Evolutionary conservation across 2,888 invertebrate species (phyloP).

Genomic region (Cephus pulcher): DNA sequence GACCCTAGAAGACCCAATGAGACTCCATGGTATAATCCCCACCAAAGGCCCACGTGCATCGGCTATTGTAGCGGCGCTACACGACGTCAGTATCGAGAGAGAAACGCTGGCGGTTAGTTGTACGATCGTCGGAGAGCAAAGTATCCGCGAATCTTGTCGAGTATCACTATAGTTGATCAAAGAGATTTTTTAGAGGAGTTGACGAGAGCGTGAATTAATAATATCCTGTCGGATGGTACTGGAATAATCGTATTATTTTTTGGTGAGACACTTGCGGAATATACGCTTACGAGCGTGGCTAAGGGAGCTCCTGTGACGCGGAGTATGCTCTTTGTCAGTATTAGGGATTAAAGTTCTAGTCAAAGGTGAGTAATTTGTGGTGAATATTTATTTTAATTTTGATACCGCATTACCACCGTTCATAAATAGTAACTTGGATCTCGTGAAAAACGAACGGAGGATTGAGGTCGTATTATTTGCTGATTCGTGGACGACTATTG

Average conservation of each 20-base stretch:
- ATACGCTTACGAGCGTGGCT: background rate
- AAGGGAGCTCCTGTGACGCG: background rate
- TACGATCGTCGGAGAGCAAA: background rate
- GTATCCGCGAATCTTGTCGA: background rate
- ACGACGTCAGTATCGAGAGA: constrained; percentile 29
- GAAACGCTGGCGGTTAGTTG: constrained; percentile 29
- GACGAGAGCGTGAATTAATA: background rate
- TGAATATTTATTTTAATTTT: background rate
- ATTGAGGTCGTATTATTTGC: background rate
- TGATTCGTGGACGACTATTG: background rate
- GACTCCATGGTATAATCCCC: constrained; percentile 15
- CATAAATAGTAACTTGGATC: background rate
- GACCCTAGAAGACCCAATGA: background rate
- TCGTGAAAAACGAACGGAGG: background rate
- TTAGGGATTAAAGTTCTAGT: background rate
- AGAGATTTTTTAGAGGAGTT: background rate
- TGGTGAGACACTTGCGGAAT: background rate
- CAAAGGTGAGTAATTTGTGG: background rate
- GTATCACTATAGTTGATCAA: background rate
- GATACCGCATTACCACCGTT: background rate
- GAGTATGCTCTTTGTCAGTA: background rate
- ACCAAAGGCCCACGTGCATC: constrained; percentile 34
- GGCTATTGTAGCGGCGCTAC: constrained; percentile 13
- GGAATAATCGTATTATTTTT: background rate
- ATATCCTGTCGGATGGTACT: background rate